Percentiles rank a stretch among this genome's conserved stretches.
phyloP scores from a whole-genome alignment of 2,888 invertebrate genomes.

The Spisula subtruncata region DNA sequence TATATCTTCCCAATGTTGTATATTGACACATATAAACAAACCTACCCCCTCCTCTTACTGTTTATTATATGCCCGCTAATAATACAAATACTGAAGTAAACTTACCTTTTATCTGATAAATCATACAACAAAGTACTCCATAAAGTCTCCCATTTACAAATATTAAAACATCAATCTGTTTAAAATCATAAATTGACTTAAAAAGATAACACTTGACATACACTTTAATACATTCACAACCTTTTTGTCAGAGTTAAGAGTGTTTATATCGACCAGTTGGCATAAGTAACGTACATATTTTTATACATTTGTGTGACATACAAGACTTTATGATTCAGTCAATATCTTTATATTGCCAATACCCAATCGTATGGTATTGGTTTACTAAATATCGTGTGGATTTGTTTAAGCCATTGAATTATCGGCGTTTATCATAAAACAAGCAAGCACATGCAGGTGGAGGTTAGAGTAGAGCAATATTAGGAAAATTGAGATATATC shows the following conservation, averaged over 20 bases:
- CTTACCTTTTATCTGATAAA: constrained; percentile 10
- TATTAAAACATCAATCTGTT: constrained; percentile 27
- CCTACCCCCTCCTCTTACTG: neutral
- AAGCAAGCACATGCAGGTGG: constrained; percentile 33
- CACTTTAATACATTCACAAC: constrained; percentile 2
- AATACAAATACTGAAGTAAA: constrained; percentile 3
- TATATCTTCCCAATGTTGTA: neutral
- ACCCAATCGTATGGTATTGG: constrained; percentile 47
- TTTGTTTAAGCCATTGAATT: constrained; percentile 28
- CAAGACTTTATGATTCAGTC: constrained; percentile 37
- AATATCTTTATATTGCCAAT: constrained; percentile 48
- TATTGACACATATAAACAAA: neutral
- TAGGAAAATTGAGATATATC: constrained; percentile 33
- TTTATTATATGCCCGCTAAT: neutral
- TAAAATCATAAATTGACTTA: constrained; percentile 27
- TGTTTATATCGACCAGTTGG: constrained; percentile 46
- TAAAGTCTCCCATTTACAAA: neutral
- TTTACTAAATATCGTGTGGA: constrained; percentile 35
- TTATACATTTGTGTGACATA: constrained; percentile 41
- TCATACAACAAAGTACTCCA: neutral
- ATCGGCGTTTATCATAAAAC: constrained; percentile 39
- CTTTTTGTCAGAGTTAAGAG: constrained; percentile 7
- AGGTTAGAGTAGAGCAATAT: constrained; percentile 21
- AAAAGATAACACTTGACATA: constrained; percentile 20
- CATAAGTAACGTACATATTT: constrained; percentile 44